These are phyloP conservation scores for Biston betularia DNA, from an alignment of 2,888 invertebrate species.

Conservation along the genomic window DNA sequence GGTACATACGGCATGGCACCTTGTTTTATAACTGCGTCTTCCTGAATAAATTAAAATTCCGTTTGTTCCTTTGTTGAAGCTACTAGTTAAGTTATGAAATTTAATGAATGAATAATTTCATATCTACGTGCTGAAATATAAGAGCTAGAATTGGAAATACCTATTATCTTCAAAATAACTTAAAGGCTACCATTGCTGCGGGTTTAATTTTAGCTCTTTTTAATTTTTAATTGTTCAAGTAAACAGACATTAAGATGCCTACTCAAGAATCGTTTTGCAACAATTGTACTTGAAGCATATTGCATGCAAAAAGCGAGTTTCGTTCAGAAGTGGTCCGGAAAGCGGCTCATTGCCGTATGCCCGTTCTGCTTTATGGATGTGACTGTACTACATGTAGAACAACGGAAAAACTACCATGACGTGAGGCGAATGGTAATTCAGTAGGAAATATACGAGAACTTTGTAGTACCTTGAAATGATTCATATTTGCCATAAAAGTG, in stretches of 20 bases:
- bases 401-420: constrained; percentile 43
- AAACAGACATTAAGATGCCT: neutral
- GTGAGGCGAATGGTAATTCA: constrained; percentile 45
- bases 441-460: constrained; percentile 38
- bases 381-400: constrained; percentile 43
- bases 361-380: constrained; percentile 45
- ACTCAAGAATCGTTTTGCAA: constrained; percentile 23
- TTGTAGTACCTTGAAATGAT: constrained; percentile 21
- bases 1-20: constrained; percentile 47
- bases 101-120: constrained; percentile 18
- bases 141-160: neutral
- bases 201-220: neutral
- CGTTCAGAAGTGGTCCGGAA: constrained; percentile 49
- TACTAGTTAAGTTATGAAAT: constrained; percentile 20
- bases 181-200: neutral
- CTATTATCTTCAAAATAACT: neutral
- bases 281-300: constrained; percentile 52
- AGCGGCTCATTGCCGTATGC: constrained; percentile 50
- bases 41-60: constrained; percentile 43
- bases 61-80: constrained; percentile 35
- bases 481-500: constrained; percentile 22
- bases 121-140: neutral
- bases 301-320: constrained; percentile 70
- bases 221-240: neutral
- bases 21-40: constrained; percentile 49